Base-by-base conservation (phyloP, 1,140 invertebrate genomes). In the Mesaphorura yosii region DNA sequence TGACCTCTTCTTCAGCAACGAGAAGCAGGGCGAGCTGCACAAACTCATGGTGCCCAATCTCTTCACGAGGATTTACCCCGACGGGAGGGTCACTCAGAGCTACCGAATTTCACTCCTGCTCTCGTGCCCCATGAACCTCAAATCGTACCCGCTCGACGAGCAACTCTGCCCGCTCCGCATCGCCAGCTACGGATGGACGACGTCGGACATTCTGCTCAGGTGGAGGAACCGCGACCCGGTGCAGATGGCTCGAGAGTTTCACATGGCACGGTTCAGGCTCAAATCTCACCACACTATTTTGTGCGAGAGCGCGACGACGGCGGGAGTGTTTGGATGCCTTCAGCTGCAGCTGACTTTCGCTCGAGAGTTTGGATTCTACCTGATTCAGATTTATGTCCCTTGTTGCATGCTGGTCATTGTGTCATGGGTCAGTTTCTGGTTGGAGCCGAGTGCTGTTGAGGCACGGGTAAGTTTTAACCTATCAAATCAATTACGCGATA, bases 391-490 rank as follows among this genome's bases (percentile, higher is more conserved):
- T 54, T 72, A 73, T 65, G 69, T 73, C 28, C 71, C 71, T 12
- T 76, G 70, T 55, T 70, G 66, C 55, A 76, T 76, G 75, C 57
- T 75, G 53, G 74, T 76, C 55, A 74, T 76, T 53, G 75, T 76
- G 3, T 75, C 72, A n/a, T 76, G 75, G 75, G 74, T 76, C 17
- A 69, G 66, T 28, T 77, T 77, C 63, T 76, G 74, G 75, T 65
- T 75, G 42, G 73, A 75, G 62, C 68, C 72, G 55, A 75, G 72
- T 52, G 71, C 73, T 15, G 70, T 73, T 2, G 75, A 75, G 7
- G 75, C 75, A 27, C 63, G 75, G 40, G 75, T 76, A 40, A n/a
- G n/a, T n/a, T n/a, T n/a, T n/a, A n/a, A n/a, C n/a, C n/a, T n/a
- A n/a, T n/a, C n/a, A n/a, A n/a, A n/a, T n/a, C n/a, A n/a, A n/a